Evolutionary conservation across 2,888 invertebrate genomes (phyloP), one percentile per base, ranked within the genome.

Genomic region (Amaurobius ferox): DNA sequence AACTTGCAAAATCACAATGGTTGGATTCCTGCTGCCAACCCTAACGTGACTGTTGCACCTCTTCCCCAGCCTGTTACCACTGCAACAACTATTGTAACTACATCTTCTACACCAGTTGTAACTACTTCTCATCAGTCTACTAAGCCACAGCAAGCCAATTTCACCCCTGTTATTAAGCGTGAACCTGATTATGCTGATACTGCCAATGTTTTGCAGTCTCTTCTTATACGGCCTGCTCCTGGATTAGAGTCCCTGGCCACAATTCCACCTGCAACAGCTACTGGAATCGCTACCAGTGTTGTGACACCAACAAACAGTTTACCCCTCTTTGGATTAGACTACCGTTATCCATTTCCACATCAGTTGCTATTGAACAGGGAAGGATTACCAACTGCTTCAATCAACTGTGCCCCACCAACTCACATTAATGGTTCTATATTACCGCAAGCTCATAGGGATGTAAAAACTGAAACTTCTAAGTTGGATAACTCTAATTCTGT

Each of bases 11-110:
- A 32, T 30, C 79, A 77, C 44, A 79, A 78, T 44, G 79, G 78
- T 13, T 86, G 86, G 86, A 76, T 79, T 26, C 86, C 86, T 9
- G 79, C 79, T 35, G 86, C 86, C 35, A 77, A 86, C 30, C 86
- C 79, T 5, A 79, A 79, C 29, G 86, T 86, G 6, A 79, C 86
- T 7, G 74, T 86, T 16, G 86, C 86, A 26, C 86, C 86, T 39
- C 68, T 73, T 23, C 80, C 80, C 5, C 79, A 28, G 11, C 73
- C 32, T n/a, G 70, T 30, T 7, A 40, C 61, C 3, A 32, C 48
- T 1, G 67, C 85, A 13, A 78, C 85, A 7, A 44, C 76, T 28
- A 26, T 71, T 1, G 61, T 67, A n/a, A 77, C 71, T 13, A 35
- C 78, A 0, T 35, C 78, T 9, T 68, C 86, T 7, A 74, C 68